A percentile compares a stretch with the other conserved stretches of the same genome.
Conservation (phyloP, 2,888 invertebrate species). For the Tortrix viridana region DNA sequence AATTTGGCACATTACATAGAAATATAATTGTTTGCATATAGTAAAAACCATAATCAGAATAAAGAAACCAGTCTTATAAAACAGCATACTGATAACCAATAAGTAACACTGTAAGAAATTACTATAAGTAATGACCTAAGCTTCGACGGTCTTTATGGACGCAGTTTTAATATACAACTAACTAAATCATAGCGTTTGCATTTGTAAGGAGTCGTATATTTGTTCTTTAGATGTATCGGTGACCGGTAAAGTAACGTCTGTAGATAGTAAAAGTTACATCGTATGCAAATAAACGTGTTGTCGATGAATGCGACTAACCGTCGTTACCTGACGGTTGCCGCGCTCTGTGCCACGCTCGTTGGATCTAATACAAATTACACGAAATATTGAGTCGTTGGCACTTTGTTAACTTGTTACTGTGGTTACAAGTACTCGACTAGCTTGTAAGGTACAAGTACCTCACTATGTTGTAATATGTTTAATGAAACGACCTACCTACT, state of each 20-base stretch:
- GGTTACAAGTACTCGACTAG: neutral
- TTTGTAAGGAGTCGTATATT: slow-evolving; percentile 22
- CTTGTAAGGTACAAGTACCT: too few relatives aligned
- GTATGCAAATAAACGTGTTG: slow-evolving; percentile 72
- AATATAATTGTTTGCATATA: too few relatives aligned
- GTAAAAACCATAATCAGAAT: too few relatives aligned
- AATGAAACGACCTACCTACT: too few relatives aligned
- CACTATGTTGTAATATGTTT: too few relatives aligned
- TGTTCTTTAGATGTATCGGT: slow-evolving; percentile 24
- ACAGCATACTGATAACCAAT: slow-evolving; percentile 5
- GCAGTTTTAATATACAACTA: slow-evolving; percentile 30
- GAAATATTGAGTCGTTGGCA: too few relatives aligned
- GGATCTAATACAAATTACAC: too few relatives aligned
- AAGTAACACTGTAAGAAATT: slow-evolving; percentile 21
- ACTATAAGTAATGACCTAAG: slow-evolving; percentile 31
- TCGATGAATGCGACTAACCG: slow-evolving; percentile 52
- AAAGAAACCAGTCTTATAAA: too few relatives aligned
- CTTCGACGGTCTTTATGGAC: slow-evolving; percentile 25
- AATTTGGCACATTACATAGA: too few relatives aligned
- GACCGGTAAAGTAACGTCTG: slow-evolving; percentile 42
- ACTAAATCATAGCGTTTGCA: slow-evolving; percentile 32
- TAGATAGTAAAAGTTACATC: slow-evolving; percentile 64
- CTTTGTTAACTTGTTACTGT: neutral
- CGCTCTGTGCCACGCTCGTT: too few relatives aligned
- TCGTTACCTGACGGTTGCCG: neutral